Conservation (phyloP, 2,888 invertebrate genomes). For the Sphaeridia pumilis region DNA sequence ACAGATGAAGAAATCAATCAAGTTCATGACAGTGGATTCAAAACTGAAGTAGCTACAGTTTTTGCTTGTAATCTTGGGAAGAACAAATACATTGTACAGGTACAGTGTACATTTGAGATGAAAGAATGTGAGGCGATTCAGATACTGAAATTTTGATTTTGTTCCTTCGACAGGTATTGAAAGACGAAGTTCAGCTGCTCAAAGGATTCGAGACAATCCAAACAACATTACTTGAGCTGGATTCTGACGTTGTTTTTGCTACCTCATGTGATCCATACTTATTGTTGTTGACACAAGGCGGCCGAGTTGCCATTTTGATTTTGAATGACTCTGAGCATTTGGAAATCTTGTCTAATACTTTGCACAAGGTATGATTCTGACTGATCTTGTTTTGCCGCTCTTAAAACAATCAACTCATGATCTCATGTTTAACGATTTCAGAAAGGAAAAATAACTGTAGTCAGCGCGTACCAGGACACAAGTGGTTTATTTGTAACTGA, state of each 20-base stretch:
- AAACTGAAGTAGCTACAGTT: conserved; percentile 76
- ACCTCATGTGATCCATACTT: conserved; percentile 87
- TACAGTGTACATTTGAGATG: neutral
- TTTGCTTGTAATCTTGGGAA: conserved; percentile 89
- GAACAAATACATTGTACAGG: conserved; percentile 74
- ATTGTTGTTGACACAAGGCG: conserved; percentile 72
- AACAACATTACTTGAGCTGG: conserved; percentile 74
- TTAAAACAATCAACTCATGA: neutral
- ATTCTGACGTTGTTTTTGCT: conserved; percentile 70
- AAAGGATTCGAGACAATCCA: conserved; percentile 60
- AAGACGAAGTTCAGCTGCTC: conserved; percentile 60
- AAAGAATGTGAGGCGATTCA: neutral
- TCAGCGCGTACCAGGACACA: conserved; percentile 60
- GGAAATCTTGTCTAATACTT: conserved; percentile 22
- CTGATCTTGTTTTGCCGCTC: neutral
- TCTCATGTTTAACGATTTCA: conserved; percentile 9
- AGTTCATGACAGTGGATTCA: conserved; percentile 88
- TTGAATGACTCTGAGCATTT: conserved; percentile 41
- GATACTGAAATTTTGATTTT: neutral
- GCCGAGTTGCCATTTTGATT: conserved; percentile 71
- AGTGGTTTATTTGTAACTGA: conserved; percentile 77
- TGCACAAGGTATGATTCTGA: conserved; percentile 27
- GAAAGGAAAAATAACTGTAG: conserved; percentile 40
- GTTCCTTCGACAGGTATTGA: conserved; percentile 42
- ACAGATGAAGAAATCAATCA: conserved; percentile 96